phyloP scores from a whole-genome alignment of 2,113 vertebrate species.

The cattle (Bos taurus) region ARS-UCD2.0 NC_037344.1:19750001-19750500 shows the following conservation, averaged over 20 bases:
- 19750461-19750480: neutral
- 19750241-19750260: neutral
- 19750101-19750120: neutral
- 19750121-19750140: neutral
- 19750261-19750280: neutral
- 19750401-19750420: neutral
- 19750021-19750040: neutral
- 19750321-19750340: neutral
- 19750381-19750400: neutral
- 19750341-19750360: neutral
- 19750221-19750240: neutral
- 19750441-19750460: neutral
- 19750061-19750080: neutral
- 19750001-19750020: neutral
- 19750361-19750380: neutral
- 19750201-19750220: neutral
- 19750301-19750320: neutral
- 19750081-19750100: neutral
- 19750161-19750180: neutral
- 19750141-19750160: neutral
- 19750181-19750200: neutral
- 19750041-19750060: neutral
- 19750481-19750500: neutral
- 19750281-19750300: neutral
- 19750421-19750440: neutral